A percentile compares a stretch with the other conserved stretches of the same genome.
These are phyloP conservation scores for Oreochromis tanganicae DNA, from an alignment of 2,113 vertebrate genomes.

Conservation along the genomic window DNA sequence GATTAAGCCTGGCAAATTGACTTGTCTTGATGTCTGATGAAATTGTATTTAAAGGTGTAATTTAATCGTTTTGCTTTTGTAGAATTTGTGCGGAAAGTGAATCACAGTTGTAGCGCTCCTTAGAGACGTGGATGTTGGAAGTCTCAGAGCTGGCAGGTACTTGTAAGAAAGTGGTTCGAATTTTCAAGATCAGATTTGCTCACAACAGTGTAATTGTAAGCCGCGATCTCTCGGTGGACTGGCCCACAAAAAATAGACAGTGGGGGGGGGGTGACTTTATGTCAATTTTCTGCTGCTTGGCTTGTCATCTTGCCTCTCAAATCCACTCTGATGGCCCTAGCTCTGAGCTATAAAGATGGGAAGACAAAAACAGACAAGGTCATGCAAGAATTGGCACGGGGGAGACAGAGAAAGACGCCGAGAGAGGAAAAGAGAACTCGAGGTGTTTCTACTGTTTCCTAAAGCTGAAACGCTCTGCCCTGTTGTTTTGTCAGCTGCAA, in stretches of 20 bases:
- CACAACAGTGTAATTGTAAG: slow-evolving; percentile 6
- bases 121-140: slow-evolving; percentile 1
- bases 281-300: slow-evolving; percentile 25
- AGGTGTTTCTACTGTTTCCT: slow-evolving; percentile 30
- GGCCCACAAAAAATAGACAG: not conserved
- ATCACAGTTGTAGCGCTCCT: not conserved
- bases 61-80: slow-evolving; percentile 36
- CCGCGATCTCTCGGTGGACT: slow-evolving; percentile 10
- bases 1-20: slow-evolving; percentile 33
- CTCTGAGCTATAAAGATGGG: not conserved
- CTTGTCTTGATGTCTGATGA: slow-evolving; percentile 43
- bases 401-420: not conserved
- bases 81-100: slow-evolving; percentile 14
- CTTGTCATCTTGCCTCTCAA: slow-evolving; percentile 22
- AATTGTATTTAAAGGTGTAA: slow-evolving; percentile 59
- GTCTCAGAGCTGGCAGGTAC: slow-evolving; percentile 3
- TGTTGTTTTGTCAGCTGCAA: slow-evolving; percentile 51
- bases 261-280: not conserved
- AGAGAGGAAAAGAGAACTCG: not conserved
- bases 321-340: slow-evolving; percentile 22
- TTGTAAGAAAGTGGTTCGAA: slow-evolving; percentile 18
- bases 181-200: slow-evolving; percentile 33
- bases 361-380: slow-evolving; percentile 21
- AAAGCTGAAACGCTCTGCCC: slow-evolving; percentile 31
- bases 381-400: slow-evolving; percentile 15